Conservation (phyloP, 2,797 vertebrate species). For the Sebastes nivosus region DNA sequence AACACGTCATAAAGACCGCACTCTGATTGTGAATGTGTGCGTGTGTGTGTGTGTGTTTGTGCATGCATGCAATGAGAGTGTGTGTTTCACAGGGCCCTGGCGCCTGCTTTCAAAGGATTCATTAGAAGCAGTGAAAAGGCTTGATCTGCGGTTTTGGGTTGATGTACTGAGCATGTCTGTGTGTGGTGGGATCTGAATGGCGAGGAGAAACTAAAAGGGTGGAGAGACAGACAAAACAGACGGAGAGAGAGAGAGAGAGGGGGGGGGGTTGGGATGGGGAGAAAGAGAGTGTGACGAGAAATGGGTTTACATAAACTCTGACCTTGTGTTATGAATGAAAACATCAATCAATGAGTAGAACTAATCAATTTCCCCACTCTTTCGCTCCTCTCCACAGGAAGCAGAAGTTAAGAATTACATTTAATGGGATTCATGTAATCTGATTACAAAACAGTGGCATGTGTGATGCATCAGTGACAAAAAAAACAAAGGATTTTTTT, state of each 20-base stretch:
- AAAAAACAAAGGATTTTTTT: constrained; percentile 22
- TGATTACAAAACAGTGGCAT: constrained; percentile 64
- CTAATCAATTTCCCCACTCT: constrained; percentile 70
- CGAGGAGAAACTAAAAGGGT: constrained; percentile 19
- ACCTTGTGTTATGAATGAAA: constrained; percentile 73
- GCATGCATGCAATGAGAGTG: constrained; percentile 8
- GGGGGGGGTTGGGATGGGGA: neutral
- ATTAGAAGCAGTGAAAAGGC: constrained; percentile 71
- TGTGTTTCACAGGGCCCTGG: constrained; percentile 52
- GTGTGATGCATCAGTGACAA: constrained; percentile 50
- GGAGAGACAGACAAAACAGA: constrained; percentile 29
- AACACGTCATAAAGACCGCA: constrained; percentile 22
- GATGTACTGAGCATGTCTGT: constrained; percentile 38
- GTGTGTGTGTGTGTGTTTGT: neutral
- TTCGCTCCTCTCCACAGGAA: constrained; percentile 53
- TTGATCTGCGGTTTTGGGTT: constrained; percentile 56
- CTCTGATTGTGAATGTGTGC: neutral
- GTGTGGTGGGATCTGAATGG: constrained; percentile 28
- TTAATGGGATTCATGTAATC: constrained; percentile 72
- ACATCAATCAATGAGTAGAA: constrained; percentile 72
- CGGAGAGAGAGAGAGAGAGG: neutral
- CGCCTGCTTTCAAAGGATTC: constrained; percentile 65
- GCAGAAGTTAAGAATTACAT: constrained; percentile 61
- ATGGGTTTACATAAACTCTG: constrained; percentile 71
- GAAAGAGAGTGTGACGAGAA: constrained; percentile 38